These are phyloP conservation scores for Alloplasta piceator DNA, from an alignment of 2,888 invertebrate species.

Conservation along the genomic window DNA sequence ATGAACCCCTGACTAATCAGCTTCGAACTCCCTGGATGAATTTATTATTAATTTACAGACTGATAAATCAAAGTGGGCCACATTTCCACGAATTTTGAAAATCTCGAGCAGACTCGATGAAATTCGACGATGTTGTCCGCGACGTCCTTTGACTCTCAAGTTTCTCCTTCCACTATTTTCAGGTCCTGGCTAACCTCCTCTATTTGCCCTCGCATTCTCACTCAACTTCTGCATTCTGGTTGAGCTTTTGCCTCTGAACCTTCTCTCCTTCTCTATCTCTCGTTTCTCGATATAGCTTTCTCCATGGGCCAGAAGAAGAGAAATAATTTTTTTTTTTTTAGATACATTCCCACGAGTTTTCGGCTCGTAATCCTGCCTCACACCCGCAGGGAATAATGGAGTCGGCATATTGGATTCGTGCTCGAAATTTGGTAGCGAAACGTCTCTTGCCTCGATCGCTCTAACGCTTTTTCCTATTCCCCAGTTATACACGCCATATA, in stretches of 20 bases:
- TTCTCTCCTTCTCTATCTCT: slow-evolving; percentile 9
- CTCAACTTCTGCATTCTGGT: slow-evolving; percentile 34
- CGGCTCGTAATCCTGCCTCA: slow-evolving; percentile 34
- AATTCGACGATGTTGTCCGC: slow-evolving; percentile 55
- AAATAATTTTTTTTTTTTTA: slow-evolving; percentile 45
- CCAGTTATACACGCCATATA: slow-evolving; percentile 8
- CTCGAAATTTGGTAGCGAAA: slow-evolving; percentile 67
- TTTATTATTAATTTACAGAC: too few species aligned
- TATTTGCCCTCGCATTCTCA: neutral
- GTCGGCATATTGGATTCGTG: slow-evolving; percentile 70
- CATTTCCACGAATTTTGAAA: neutral
- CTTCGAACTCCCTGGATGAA: too few species aligned
- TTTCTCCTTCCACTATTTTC: slow-evolving; percentile 23
- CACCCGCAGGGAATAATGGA: slow-evolving; percentile 64
- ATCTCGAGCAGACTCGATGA: slow-evolving; percentile 44
- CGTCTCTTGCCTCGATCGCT: slow-evolving; percentile 42
- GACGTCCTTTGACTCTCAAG: slow-evolving; percentile 49
- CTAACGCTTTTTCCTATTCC: slow-evolving; percentile 50
- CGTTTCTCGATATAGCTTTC: slow-evolving; percentile 9
- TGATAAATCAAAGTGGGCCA: too few species aligned
- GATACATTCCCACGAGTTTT: slow-evolving; percentile 24
- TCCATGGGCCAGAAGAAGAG: slow-evolving; percentile 14
- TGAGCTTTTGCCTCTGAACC: slow-evolving; percentile 22
- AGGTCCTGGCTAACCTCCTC: slow-evolving; percentile 26
- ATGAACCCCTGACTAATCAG: too few species aligned